Conservation (phyloP, 2,113 vertebrate species). For the Ramphastos sulfuratus region DNA sequence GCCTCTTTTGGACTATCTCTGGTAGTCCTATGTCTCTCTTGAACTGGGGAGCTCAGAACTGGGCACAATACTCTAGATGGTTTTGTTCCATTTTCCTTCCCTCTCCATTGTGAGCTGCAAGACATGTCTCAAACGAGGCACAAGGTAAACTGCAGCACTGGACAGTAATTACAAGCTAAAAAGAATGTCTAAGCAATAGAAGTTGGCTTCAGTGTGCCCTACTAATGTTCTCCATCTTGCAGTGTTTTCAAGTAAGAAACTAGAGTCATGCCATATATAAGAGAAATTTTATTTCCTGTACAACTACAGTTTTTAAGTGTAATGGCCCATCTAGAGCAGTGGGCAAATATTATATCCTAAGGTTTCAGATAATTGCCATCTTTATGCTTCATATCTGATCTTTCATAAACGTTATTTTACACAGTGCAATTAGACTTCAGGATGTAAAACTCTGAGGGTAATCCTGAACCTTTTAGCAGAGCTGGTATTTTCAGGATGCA, state of each 20-base stretch:
- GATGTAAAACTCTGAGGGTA: conserved; percentile 26
- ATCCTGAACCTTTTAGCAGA: conserved; percentile 39
- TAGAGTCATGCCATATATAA: not conserved
- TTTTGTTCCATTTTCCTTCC: not conserved
- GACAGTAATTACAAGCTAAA: not conserved
- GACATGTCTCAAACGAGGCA: not conserved
- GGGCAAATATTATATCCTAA: conserved; percentile 45
- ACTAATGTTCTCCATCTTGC: not conserved
- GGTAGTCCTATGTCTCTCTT: no score
- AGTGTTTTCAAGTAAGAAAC: conserved; percentile 7
- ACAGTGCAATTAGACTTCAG: conserved; percentile 37
- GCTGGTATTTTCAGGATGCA: conserved; percentile 17
- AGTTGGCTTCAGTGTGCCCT: not conserved
- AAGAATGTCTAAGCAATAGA: not conserved
- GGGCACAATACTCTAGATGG: no score
- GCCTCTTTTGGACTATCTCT: no score
- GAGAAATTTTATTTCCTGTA: conserved; percentile 28
- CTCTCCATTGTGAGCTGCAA: not conserved
- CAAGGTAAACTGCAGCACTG: not conserved
- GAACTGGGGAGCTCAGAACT: no score
- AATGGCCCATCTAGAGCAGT: not conserved
- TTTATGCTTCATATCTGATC: conserved; percentile 24
- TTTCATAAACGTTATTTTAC: conserved; percentile 53
- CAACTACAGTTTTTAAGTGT: not conserved
- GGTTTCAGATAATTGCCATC: conserved; percentile 53